Percentiles rank a stretch among this genome's conserved stretches.
Conservation (phyloP, 2,888 invertebrate genomes). For the Anodontia alba region DNA sequence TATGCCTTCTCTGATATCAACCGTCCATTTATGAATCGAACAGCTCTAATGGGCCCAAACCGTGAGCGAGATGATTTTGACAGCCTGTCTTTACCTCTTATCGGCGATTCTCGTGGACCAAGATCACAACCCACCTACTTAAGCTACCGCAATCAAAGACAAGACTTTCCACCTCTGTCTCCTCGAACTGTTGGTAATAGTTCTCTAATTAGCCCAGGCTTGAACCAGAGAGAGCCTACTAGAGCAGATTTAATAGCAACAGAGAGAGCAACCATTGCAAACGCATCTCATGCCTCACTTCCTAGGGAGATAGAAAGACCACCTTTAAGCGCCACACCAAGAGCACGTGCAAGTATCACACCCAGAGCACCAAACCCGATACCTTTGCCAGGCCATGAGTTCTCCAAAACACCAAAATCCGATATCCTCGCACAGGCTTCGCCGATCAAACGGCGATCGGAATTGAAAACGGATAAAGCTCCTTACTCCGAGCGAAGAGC, state of each 20-base stretch:
- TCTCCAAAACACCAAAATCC: constrained; percentile 20
- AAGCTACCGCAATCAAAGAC: constrained; percentile 10
- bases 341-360: not conserved
- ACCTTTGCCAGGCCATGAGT: not conserved
- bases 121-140: constrained; percentile 45
- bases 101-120: constrained; percentile 27
- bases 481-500: constrained; percentile 46
- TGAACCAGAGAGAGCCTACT: constrained; percentile 26
- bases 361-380: not conserved
- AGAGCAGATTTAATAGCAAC: constrained; percentile 37
- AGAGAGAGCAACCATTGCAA: constrained; percentile 15
- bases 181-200: constrained; percentile 52
- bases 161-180: constrained; percentile 50
- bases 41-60: not conserved
- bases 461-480: constrained; percentile 33
- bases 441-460: constrained; percentile 48
- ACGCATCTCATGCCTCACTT: not conserved
- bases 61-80: constrained; percentile 40
- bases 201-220: constrained; percentile 38
- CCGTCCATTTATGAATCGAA: constrained; percentile 10
- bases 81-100: constrained; percentile 47
- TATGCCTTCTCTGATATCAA: constrained; percentile 32
- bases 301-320: not conserved
- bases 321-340: not conserved
- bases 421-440: constrained; percentile 54